A percentile compares a stretch with the other conserved stretches of the same genome.
phyloP scores from a whole-genome alignment of 2,888 invertebrate species.

The Escarpia spicata region DNA sequence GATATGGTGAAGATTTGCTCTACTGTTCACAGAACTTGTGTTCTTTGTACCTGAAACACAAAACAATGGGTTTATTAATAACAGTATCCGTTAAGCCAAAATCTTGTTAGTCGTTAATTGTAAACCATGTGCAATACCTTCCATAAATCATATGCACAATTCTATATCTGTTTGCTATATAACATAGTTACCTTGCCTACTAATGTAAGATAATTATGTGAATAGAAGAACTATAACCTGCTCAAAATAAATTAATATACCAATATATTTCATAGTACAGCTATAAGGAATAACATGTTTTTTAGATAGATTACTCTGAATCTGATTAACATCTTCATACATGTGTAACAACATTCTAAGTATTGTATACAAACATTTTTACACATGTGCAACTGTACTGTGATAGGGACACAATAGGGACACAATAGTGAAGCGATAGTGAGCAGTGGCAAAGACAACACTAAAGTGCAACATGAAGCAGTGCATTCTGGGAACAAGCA shows the following conservation, averaged over 20 bases:
- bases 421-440: not conserved
- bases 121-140: no score
- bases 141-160: no score
- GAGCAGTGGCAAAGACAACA: not conserved
- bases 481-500: not conserved
- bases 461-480: not conserved
- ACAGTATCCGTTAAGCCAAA: no score
- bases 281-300: not conserved
- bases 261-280: not conserved
- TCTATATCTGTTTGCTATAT: not conserved
- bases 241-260: not conserved
- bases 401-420: not conserved
- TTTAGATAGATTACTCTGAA: not conserved
- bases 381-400: not conserved
- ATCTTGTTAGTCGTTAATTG: no score
- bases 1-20: not conserved
- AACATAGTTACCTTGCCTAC: not conserved
- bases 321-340: not conserved
- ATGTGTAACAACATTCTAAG: not conserved
- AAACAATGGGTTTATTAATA: no score
- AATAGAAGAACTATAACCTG: no score
- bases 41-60: not conserved
- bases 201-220: no score
- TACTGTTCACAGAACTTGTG: not conserved
- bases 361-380: no score